These are phyloP conservation scores for Baccha elongata DNA, from an alignment of 2,888 invertebrate species.

Conservation along the genomic window DNA sequence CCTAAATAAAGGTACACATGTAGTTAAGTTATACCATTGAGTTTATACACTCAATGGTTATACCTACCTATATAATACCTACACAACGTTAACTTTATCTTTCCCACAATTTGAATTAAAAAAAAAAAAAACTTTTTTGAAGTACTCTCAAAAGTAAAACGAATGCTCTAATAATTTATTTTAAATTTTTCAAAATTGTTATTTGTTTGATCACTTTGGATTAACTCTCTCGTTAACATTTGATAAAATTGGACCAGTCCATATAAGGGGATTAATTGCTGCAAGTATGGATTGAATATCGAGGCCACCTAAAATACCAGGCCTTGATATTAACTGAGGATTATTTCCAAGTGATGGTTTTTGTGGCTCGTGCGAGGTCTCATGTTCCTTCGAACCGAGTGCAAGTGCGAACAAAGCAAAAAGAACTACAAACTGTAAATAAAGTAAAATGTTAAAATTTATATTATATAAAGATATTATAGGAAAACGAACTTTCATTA, in stretches of 20 bases:
- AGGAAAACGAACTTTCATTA: slow-evolving; percentile 18
- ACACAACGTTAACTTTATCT: too few relatives aligned
- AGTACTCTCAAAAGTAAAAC: too few relatives aligned
- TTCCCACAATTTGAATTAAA: too few relatives aligned
- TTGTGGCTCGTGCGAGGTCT: background rate
- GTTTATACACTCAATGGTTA: too few relatives aligned
- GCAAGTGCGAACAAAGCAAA: background rate
- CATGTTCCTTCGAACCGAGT: background rate
- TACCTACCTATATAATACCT: too few relatives aligned
- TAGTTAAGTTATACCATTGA: too few relatives aligned
- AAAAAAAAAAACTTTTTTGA: too few relatives aligned
- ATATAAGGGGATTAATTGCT: slow-evolving; percentile 16
- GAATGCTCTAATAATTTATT: background rate
- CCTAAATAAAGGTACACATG: too few relatives aligned
- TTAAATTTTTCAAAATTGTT: background rate
- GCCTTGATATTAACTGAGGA: background rate
- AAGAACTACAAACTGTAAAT: background rate
- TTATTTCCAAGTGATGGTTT: background rate
- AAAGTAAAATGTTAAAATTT: too few relatives aligned
- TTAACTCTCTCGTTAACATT: too few relatives aligned
- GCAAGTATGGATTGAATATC: background rate
- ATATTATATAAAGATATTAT: too few relatives aligned
- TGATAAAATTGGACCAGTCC: slow-evolving; percentile 28
- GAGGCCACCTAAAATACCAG: background rate
- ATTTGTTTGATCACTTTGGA: slow-evolving; percentile 1